Evolutionary conservation across 2,888 invertebrate species (phyloP), one percentile per base, ranked within the genome.

Genomic region (Drosophila gaucha): DNA sequence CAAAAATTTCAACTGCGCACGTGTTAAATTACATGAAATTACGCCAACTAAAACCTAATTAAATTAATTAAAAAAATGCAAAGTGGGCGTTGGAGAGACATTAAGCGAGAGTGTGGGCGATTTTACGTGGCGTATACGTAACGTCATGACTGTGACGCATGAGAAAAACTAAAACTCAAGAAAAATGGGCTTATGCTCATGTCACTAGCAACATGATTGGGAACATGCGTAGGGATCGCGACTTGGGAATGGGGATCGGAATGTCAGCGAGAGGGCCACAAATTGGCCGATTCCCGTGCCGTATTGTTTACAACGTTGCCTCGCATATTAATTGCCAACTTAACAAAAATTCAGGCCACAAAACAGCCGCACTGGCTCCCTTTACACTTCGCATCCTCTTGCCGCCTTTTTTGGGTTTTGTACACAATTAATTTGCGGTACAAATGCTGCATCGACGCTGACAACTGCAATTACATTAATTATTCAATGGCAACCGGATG

Each of bases 291-390:
- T 66, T 80, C 67, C 68, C 76, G 35, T 35, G 63, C 66, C 66
- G 67, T 63, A 56, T 58, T 82, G 80, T 82, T 80, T 74, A 62
- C 80, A 72, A 72, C 80, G 80, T 78, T 82, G 80, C 74, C 64
- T 64, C 76, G 82, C 82, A 82, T 82, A 83, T 83, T 82, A 82
- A 82, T 83, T 82, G 84, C 78, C 82, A 83, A 77, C 68, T 82
- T 82, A 83, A 76, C 74, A 74, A 80, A 82, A 82, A 24, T 83
- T 78, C 67, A 65, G 67, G 79, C 55, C 74, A 67, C 78, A 74
- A 67, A 76, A 64, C 69, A 57, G 56, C 52, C 54, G 57, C 38
- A 46, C 39, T 44, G 38, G 59, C 50, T 28, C 20, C 12, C 18
- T 14, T 16, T n/a, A 44, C n/a, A 31, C 26, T 55, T 51, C 14